Conservation (phyloP, 2,113 vertebrate genomes). For the Syrrhaptes paradoxus region DNA sequence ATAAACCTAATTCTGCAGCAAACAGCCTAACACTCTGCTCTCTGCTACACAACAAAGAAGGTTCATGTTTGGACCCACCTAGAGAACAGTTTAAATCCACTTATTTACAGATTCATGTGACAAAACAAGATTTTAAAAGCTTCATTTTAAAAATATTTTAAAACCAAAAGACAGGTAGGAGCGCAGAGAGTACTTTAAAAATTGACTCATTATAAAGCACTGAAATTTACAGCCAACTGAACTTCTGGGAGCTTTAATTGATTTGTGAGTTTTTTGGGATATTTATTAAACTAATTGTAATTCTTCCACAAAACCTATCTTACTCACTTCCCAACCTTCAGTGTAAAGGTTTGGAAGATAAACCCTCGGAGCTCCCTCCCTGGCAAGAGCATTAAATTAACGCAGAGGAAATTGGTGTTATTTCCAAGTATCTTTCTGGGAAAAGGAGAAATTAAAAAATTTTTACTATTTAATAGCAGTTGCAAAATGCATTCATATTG, state of each 20-base stretch:
- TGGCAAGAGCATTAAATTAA: neutral
- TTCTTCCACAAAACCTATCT: neutral
- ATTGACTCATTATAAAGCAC: neutral
- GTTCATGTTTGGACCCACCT: neutral
- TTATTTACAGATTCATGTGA: neutral
- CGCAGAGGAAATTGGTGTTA: neutral
- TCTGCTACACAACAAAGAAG: neutral
- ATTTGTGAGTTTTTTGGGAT: neutral
- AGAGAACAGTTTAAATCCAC: rapidly evolving
- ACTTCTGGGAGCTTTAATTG: neutral
- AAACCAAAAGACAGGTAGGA: neutral
- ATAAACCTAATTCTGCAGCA: neutral
- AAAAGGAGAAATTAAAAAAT: neutral
- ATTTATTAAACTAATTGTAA: neutral
- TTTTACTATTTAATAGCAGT: neutral
- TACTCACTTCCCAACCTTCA: neutral
- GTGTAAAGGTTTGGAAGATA: neutral
- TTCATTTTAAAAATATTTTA: neutral
- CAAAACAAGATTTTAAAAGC: neutral
- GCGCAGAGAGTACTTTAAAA: neutral
- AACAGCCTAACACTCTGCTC: neutral
- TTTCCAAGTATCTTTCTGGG: neutral
- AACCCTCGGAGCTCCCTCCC: neutral
- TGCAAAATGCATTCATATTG: neutral
- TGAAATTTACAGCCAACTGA: neutral